A percentile compares a stretch with the other conserved stretches of the same genome.
Conservation (phyloP, 2,888 invertebrate genomes). For the Oxytorus armatus region DNA sequence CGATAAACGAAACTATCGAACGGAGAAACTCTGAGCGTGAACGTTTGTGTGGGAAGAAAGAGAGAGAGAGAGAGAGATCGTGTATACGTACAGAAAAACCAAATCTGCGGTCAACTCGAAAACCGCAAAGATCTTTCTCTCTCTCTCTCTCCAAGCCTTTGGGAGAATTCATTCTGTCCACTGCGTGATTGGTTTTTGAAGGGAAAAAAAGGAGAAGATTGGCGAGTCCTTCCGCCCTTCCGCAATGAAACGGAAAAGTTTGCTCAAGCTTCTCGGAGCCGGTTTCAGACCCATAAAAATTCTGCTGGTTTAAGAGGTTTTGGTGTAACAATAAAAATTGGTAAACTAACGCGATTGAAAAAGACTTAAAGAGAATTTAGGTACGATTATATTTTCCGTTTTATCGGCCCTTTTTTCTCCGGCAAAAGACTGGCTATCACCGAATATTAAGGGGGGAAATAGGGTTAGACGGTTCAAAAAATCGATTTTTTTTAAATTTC, state of each 20-base stretch:
- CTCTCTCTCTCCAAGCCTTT: not conserved
- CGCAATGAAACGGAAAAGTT: slow-evolving; percentile 24
- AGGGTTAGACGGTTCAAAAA: too few relatives aligned
- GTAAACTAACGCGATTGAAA: not conserved
- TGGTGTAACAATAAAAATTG: not conserved
- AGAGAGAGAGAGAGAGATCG: not conserved
- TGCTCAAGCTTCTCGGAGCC: not conserved
- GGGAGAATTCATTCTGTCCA: slow-evolving; percentile 8
- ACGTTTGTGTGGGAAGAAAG: slow-evolving; percentile 43
- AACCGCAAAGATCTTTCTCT: slow-evolving; percentile 50
- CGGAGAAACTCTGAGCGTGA: slow-evolving; percentile 42
- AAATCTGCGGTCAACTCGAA: slow-evolving; percentile 40
- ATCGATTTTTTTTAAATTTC: too few relatives aligned
- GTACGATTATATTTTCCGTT: too few relatives aligned
- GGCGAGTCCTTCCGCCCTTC: not conserved
- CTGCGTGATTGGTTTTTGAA: slow-evolving; percentile 51
- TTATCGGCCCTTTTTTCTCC: too few relatives aligned
- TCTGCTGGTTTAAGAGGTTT: too few relatives aligned
- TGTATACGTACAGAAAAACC: slow-evolving; percentile 26
- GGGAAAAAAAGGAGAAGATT: slow-evolving; percentile 18
- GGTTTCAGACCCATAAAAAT: not conserved
- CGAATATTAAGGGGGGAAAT: too few relatives aligned
- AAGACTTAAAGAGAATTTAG: not conserved
- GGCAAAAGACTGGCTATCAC: too few relatives aligned
- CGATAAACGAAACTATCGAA: slow-evolving; percentile 39